Evolutionary conservation across 30 jellyfish, hydroid and myxozoan genomes (phyloP).

Genomic region (Hydractinia echinata): DNA sequence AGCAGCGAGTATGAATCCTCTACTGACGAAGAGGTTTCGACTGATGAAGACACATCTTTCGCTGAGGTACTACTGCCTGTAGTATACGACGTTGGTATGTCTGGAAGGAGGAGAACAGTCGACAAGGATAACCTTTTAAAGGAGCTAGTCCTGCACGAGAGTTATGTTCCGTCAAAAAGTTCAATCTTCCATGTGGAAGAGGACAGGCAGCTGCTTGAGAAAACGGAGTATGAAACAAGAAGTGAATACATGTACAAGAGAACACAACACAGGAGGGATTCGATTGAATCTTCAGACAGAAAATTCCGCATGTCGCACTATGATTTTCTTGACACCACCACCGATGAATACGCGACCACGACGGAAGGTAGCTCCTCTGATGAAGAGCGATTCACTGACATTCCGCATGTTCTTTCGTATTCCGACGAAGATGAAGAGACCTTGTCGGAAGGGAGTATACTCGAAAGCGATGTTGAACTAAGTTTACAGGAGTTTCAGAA

Average conservation of each 20-base stretch:
- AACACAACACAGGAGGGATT: background rate
- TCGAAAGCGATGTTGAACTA: background rate
- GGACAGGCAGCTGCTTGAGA: background rate
- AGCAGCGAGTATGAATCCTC: constrained; percentile 4
- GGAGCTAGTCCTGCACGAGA: constrained; percentile 28
- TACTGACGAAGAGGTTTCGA: background rate
- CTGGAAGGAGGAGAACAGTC: background rate
- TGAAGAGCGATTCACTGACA: constrained; percentile 7
- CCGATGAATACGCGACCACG: background rate
- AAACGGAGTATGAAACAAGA: background rate
- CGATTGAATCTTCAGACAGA: background rate
- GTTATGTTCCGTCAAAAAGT: constrained; percentile 2
- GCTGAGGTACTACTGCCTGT: constrained; percentile 11
- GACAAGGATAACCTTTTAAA: constrained; percentile 4
- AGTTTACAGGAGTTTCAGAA: background rate
- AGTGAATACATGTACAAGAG: background rate
- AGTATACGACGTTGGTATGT: background rate
- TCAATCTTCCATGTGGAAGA: background rate
- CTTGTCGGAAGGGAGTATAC: background rate
- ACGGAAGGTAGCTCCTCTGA: background rate
- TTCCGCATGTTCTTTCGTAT: constrained; percentile 3
- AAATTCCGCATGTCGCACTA: background rate
- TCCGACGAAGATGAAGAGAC: background rate
- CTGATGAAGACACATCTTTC: constrained; percentile 1
- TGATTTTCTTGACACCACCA: background rate